Percentiles rank a stretch among this genome's conserved stretches.
These are phyloP conservation scores for Anoura caudifer DNA, from an alignment of 2,113 vertebrate genomes.

Conservation along the genomic window DNA sequence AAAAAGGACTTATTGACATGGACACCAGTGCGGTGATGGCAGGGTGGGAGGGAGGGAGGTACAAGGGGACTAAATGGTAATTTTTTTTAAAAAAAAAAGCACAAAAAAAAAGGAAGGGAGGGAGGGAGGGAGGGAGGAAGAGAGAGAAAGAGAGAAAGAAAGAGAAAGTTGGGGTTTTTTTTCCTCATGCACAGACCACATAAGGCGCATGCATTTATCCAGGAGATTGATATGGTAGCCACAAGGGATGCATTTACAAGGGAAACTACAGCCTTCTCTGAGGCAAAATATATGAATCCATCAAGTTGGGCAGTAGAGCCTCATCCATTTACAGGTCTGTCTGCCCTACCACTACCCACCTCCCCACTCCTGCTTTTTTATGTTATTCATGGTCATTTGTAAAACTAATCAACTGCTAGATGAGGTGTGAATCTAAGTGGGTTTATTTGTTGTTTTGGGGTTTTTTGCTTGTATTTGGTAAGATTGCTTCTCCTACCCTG, in stretches of 20 bases:
- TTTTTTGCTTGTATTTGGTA: slow-evolving; percentile 30
- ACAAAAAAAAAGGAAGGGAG: too few species aligned
- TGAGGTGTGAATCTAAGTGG: not conserved
- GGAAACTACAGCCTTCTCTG: not conserved
- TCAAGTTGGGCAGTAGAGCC: not conserved
- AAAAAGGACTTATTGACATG: too few species aligned
- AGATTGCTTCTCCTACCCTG: not conserved
- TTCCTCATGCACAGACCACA: too few species aligned
- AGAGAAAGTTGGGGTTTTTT: fast-evolving
- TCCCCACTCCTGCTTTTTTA: not conserved
- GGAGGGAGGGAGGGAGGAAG: not conserved
- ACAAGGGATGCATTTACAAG: not conserved
- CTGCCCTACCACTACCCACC: not conserved
- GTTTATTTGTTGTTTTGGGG: not conserved
- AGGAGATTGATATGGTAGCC: not conserved
- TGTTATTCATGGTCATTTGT: not conserved
- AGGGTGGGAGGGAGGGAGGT: too few species aligned
- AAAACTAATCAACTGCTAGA: slow-evolving; percentile 36
- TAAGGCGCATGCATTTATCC: not conserved
- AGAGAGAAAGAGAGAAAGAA: fast-evolving
- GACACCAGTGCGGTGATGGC: too few species aligned
- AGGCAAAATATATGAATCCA: not conserved
- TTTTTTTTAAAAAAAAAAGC: too few species aligned
- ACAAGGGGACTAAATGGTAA: too few species aligned
- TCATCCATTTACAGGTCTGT: not conserved